Percentiles rank a stretch among this genome's conserved stretches.
phyloP scores from a whole-genome alignment of 2,113 vertebrate genomes.

The Choloepus hoffmanni region DNA sequence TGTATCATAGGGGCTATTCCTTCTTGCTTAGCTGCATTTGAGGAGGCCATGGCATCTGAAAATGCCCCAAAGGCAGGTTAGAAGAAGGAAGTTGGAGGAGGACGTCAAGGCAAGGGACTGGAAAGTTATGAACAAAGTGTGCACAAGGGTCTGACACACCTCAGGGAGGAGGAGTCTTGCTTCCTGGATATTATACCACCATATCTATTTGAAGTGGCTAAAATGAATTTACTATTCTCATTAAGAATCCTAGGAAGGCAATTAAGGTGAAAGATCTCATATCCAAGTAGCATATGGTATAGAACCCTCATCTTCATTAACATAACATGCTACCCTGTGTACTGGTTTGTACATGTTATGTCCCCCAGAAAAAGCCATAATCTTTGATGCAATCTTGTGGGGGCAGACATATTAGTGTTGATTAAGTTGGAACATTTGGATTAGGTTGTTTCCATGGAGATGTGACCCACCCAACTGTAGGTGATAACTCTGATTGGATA shows the following conservation, averaged over 20 bases:
- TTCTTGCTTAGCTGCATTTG: accelerated
- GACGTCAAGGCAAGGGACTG: neutral
- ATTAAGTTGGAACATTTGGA: too few species aligned
- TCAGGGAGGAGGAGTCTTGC: neutral
- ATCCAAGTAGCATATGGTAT: accelerated
- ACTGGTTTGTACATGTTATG: too few species aligned
- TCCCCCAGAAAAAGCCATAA: too few species aligned
- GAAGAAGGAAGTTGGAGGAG: accelerated
- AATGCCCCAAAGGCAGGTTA: neutral
- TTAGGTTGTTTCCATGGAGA: too few species aligned
- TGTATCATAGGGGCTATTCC: accelerated
- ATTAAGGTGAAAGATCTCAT: accelerated
- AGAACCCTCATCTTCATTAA: accelerated
- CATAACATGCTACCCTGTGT: neutral
- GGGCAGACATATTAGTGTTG: too few species aligned
- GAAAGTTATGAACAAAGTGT: accelerated
- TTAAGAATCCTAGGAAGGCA: neutral
- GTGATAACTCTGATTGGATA: too few species aligned
- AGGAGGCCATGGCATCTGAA: accelerated
- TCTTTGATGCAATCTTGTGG: too few species aligned
- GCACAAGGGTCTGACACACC: neutral
- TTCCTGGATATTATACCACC: accelerated
- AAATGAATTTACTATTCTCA: accelerated
- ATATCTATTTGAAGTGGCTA: neutral
- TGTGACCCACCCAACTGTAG: too few species aligned